phyloP scores from a whole-genome alignment of 1,140 invertebrate genomes.

The Hyphantria cunea region DNA sequence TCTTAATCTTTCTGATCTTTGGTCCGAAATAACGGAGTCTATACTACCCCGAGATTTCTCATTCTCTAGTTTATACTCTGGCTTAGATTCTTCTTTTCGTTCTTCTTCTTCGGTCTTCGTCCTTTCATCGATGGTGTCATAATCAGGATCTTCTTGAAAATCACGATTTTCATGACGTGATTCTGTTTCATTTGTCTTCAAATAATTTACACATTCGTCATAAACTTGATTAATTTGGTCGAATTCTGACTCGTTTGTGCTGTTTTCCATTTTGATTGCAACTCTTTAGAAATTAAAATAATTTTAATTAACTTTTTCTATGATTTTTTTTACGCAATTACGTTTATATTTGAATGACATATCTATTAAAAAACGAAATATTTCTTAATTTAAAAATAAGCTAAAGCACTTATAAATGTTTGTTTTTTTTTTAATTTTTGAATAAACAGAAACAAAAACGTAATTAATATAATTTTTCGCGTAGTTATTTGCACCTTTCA shows the following conservation, averaged over 20 bases:
- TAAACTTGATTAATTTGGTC: slow-evolving; percentile 64
- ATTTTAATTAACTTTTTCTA: no score
- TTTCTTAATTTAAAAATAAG: no score
- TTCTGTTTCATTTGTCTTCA: slow-evolving; percentile 42
- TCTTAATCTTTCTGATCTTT: slow-evolving; percentile 59
- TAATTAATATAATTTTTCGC: slow-evolving; percentile 1
- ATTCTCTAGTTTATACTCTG: slow-evolving; percentile 49
- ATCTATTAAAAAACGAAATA: no score
- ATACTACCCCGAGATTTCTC: slow-evolving; percentile 50
- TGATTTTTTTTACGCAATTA: no score
- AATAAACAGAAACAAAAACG: neutral
- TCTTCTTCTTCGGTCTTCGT: neutral
- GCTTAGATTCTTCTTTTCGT: slow-evolving; percentile 7
- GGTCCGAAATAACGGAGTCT: slow-evolving; percentile 42
- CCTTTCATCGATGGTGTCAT: slow-evolving; percentile 52
- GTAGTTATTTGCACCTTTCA: slow-evolving; percentile 1
- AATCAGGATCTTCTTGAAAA: slow-evolving; percentile 35
- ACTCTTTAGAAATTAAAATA: neutral
- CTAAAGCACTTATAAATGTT: no score
- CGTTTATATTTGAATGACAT: no score
- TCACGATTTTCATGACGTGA: slow-evolving; percentile 10
- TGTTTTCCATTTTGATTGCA: slow-evolving; percentile 5
- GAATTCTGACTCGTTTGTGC: slow-evolving; percentile 45
- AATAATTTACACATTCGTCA: slow-evolving; percentile 69
- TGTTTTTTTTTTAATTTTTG: no score